phyloP scores from a whole-genome alignment of 1,140 invertebrate species.

The Prorops nasuta region DNA sequence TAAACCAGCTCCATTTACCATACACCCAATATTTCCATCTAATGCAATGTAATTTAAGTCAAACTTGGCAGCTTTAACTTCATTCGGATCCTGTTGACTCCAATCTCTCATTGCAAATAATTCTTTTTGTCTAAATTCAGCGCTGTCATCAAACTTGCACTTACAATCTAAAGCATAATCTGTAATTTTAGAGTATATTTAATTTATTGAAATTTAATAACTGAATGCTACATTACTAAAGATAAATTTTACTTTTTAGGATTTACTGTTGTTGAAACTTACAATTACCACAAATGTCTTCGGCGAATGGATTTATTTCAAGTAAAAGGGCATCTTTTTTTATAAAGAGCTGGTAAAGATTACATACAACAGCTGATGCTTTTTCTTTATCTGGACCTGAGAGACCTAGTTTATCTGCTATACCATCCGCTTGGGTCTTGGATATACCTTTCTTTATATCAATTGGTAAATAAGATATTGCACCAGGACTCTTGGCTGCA shows the following conservation, averaged over 20 bases:
- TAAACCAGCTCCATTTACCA: constrained; percentile 94
- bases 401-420: constrained; percentile 82
- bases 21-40: constrained; percentile 82
- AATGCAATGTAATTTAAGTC: constrained; percentile 94
- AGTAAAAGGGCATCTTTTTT: constrained; percentile 89
- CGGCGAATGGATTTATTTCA: constrained; percentile 96
- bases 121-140: constrained; percentile 90
- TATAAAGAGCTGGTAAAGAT: constrained; percentile 86
- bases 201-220: background rate
- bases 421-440: constrained; percentile 68
- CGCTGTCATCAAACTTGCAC: constrained; percentile 93
- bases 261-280: constrained; percentile 41
- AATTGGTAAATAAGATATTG: constrained; percentile 88
- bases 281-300: constrained; percentile 85
- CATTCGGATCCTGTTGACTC: constrained; percentile 62
- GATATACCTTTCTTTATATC: constrained; percentile 81
- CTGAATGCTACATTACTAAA: background rate
- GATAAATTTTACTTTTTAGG: background rate
- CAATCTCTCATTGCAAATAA: constrained; percentile 86
- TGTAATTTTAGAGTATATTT: constrained; percentile 41
- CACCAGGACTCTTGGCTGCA: constrained; percentile 84
- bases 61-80: constrained; percentile 73
- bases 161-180: constrained; percentile 95
- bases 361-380: constrained; percentile 77
- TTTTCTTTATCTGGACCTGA: constrained; percentile 64